phyloP scores from a whole-genome alignment of 2,113 vertebrate species.

The Melanerpes formicivorus region DNA sequence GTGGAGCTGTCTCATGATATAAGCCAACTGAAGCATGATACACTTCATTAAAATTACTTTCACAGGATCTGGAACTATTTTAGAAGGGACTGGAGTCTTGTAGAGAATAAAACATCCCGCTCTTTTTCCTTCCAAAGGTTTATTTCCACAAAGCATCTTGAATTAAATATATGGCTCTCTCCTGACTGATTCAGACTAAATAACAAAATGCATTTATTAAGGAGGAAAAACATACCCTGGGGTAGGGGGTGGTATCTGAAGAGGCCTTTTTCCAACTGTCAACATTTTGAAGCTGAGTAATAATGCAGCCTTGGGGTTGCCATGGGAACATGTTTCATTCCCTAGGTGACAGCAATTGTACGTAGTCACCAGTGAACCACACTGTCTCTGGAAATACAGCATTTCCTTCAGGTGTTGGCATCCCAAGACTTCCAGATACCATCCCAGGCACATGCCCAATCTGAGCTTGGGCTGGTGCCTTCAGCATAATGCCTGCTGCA shows the following conservation, averaged over 20 bases:
- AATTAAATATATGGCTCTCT: constrained; percentile 39
- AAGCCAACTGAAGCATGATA: constrained; percentile 21
- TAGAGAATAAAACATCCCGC: background rate
- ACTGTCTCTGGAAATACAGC: constrained; percentile 51
- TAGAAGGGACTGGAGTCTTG: background rate
- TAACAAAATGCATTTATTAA: constrained; percentile 20
- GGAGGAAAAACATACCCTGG: background rate
- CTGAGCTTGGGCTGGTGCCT: accelerated
- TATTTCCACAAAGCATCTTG: background rate
- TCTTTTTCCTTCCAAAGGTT: background rate
- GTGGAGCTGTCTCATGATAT: constrained; percentile 18
- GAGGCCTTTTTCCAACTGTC: constrained; percentile 61
- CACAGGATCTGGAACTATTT: background rate
- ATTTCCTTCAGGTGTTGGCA: background rate
- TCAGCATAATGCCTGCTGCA: accelerated
- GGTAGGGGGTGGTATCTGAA: background rate
- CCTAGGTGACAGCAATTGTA: constrained; percentile 78
- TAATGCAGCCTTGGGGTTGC: constrained; percentile 75
- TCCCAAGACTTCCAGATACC: background rate
- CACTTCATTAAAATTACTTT: constrained; percentile 50
- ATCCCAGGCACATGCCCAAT: accelerated
- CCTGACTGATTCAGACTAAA: constrained; percentile 16
- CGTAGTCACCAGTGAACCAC: constrained; percentile 74
- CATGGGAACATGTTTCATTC: constrained; percentile 77
- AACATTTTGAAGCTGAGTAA: constrained; percentile 70